Conservation (phyloP, 2,888 invertebrate species). For the Aromia moschata region DNA sequence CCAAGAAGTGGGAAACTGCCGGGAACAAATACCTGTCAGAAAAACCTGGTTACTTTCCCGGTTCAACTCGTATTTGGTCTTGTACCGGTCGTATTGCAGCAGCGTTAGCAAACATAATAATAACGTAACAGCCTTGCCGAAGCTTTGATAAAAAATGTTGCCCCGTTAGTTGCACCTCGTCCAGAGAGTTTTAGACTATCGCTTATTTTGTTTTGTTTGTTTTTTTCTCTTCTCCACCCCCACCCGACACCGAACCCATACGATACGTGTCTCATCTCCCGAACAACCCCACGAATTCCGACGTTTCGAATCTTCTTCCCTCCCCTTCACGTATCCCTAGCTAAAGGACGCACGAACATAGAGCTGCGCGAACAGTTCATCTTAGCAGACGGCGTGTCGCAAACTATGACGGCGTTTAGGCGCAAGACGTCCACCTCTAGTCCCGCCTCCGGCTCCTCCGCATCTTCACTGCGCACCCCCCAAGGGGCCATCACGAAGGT, state of each 20-base stretch:
- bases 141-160: constrained; percentile 30
- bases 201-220: constrained; percentile 57
- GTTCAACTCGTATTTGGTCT: too few species aligned
- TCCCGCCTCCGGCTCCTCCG: constrained; percentile 68
- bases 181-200: constrained; percentile 35
- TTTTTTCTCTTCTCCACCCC: constrained; percentile 43
- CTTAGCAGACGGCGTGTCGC: constrained; percentile 97
- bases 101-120: too few species aligned
- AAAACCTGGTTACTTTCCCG: too few species aligned
- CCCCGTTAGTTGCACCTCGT: constrained; percentile 26
- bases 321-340: constrained; percentile 65
- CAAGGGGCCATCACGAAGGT: constrained; percentile 98
- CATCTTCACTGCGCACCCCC: constrained; percentile 67
- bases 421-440: constrained; percentile 89
- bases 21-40: too few species aligned
- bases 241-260: constrained; percentile 13
- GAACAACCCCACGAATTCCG: constrained; percentile 13
- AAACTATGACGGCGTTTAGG: constrained; percentile 98
- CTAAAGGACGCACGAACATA: constrained; percentile 99
- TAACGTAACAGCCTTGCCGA: too few species aligned
- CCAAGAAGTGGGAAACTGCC: too few species aligned
- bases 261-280: constrained; percentile 8
- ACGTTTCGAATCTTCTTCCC: constrained; percentile 13
- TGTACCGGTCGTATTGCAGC: too few species aligned
- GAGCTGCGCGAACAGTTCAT: constrained; percentile 99